Base-by-base conservation (phyloP, 2,888 invertebrate genomes). In the Oscheius sp. region DNA sequence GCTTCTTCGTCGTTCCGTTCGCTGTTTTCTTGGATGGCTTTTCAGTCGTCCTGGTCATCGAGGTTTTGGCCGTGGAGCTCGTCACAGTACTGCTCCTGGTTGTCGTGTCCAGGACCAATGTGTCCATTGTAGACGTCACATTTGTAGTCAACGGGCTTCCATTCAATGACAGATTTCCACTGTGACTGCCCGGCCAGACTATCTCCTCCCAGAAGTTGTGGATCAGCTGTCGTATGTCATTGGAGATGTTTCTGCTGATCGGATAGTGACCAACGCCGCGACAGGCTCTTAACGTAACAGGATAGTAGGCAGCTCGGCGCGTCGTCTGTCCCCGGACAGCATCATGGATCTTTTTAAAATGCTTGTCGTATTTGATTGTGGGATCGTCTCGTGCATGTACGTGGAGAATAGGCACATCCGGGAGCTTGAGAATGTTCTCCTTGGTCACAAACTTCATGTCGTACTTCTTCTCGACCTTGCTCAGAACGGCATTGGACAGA, bases 401-500 rank as follows among this genome's bases (percentile, higher is more conserved):
- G 29, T 68, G 68, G n/a, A 68, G 55, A 11, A 68, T 35, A 7
- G 53, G 68, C 11, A 68, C 35, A n/a, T 53, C 42, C 11, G 68
- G 11, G 4, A 68, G 11, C 29, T 48, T 65, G 51, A 50, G 29
- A 33, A 13, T 51, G 42, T 68, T 68, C 37, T 68, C 55, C 55
- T 35, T 42, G 29, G 35, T 55, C 21, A 13, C 11, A 10, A 33
- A 68, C 21, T 10, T 11, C 55, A 55, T 53, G 32, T 53, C 68
- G 21, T 55, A 55, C 29, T 29, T 33, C 9, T 10, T n/a, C n/a
- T 37, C 68, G 21, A 55, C n/a, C 10, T 55, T 53, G n/a, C 35
- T n/a, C 13, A 68, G 53, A 9, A 68, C 13, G 1, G 53, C 55
- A 2, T 68, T 42, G 11, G 55, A 37, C 21, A 68, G 29, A 1